Conservation (phyloP, 2,888 invertebrate genomes). For the Melangyna quadrimaculata region DNA sequence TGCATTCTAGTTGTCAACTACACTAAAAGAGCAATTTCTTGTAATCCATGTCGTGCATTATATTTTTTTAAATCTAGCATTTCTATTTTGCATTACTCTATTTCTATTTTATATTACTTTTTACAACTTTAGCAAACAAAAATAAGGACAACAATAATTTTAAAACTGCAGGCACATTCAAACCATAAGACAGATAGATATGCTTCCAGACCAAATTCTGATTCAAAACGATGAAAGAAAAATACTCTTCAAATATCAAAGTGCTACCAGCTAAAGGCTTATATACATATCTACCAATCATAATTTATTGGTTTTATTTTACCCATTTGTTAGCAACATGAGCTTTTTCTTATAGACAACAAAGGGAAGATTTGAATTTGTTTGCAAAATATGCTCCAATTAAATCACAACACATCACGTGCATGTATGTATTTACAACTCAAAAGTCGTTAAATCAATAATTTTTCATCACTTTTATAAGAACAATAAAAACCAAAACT, state of each 20-base stretch:
- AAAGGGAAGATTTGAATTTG: neutral
- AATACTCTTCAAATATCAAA: neutral
- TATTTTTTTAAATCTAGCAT: too few relatives aligned
- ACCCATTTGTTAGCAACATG: neutral
- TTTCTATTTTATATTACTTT: too few relatives aligned
- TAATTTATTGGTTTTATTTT: neutral
- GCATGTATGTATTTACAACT: neutral
- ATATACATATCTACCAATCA: neutral
- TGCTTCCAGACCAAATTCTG: too few relatives aligned
- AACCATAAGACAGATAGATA: too few relatives aligned
- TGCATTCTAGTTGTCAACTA: too few relatives aligned
- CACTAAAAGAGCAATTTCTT: too few relatives aligned
- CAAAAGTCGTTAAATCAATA: neutral
- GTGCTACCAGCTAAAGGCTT: neutral
- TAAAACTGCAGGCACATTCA: too few relatives aligned
- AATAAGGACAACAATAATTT: too few relatives aligned
- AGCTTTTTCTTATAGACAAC: neutral
- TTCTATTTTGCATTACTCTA: too few relatives aligned
- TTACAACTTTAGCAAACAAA: too few relatives aligned
- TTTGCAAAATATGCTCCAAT: slow-evolving; percentile 4
- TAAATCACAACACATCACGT: slow-evolving; percentile 13
- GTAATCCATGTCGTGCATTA: too few relatives aligned
- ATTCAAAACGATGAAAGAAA: too few relatives aligned
- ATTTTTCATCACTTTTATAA: slow-evolving; percentile 6
- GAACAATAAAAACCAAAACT: slow-evolving; percentile 5